Conservation (phyloP, 2,113 vertebrate genomes). For the Felis chaus region DNA sequence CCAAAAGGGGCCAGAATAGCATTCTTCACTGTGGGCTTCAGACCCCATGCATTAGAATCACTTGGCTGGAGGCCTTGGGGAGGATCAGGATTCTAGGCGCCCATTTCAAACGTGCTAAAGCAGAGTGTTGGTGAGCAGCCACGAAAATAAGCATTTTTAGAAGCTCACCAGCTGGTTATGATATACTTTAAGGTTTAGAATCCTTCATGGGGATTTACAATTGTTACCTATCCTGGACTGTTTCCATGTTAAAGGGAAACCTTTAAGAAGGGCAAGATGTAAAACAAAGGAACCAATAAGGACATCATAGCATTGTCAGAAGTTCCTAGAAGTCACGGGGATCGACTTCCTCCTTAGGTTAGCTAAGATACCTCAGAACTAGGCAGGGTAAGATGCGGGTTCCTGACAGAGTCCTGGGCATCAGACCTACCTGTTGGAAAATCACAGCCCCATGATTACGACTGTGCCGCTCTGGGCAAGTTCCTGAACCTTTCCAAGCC, state of each 20-base stretch:
- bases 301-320: neutral
- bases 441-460: neutral
- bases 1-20: neutral
- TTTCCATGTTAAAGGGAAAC: constrained; percentile 14
- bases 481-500: neutral
- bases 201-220: neutral
- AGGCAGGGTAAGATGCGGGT: neutral
- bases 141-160: neutral
- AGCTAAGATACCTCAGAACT: neutral
- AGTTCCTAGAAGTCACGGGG: neutral
- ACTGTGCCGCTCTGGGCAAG: neutral
- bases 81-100: neutral
- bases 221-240: neutral
- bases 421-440: neutral
- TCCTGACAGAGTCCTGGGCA: neutral
- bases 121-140: neutral
- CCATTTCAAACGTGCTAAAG: neutral
- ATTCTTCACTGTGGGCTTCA: neutral
- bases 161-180: neutral
- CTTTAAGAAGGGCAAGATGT: neutral
- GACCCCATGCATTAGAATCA: neutral
- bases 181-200: neutral
- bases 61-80: neutral
- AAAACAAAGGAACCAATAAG: neutral
- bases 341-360: neutral